Evolutionary conservation across 2,797 vertebrate species (phyloP), one percentile per base, ranked within the genome.

Genomic region (Gymnodraco acuticeps): DNA sequence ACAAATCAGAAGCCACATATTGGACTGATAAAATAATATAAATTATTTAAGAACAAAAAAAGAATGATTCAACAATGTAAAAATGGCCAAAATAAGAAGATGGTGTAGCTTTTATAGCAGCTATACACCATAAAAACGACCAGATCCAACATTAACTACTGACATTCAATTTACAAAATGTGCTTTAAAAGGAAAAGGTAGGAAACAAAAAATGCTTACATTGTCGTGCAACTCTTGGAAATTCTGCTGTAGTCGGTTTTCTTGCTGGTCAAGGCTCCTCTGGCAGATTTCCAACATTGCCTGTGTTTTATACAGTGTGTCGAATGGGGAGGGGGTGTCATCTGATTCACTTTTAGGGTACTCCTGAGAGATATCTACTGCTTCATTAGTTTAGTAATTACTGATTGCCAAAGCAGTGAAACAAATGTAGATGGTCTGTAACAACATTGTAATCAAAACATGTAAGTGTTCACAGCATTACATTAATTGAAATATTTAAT

Each of bases 231-330:
- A 67, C 17, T 33, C 68, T 56, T 68, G 54, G 47, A 78, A 71
- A 33, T 23, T 42, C 38, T 9, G 66, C 75, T 81, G 76, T 50
- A 10, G 74, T 68, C 3, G 20, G 15, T 69, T 83, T 78, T 53
- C 64, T 63, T 0, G 13, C 68, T 51, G 77, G 60, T 70, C 58
- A 50, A 70, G 55, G 43, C 61, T 63, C 78, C 75, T 88, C 65
- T 89, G 80, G 73, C 72, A 54, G 69, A 73, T 72, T 85, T 19
- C 72, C 52, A 74, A 72, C 48, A 77, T 78, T 80, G 59, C 6
- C 62, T 11, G 61, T 70, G 85, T 86, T 93, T 93, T 94, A 92
- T 94, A 93, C 61, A 64, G 72, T 10, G 70, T 46, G 41, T 67
- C 69, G n/a, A 20, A 63, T 64, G 56, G 86, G 78, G 89, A 79